Evolutionary conservation across 2,888 invertebrate species (phyloP), one percentile per base, ranked within the genome.

Genomic region (Artemia sinica): DNA sequence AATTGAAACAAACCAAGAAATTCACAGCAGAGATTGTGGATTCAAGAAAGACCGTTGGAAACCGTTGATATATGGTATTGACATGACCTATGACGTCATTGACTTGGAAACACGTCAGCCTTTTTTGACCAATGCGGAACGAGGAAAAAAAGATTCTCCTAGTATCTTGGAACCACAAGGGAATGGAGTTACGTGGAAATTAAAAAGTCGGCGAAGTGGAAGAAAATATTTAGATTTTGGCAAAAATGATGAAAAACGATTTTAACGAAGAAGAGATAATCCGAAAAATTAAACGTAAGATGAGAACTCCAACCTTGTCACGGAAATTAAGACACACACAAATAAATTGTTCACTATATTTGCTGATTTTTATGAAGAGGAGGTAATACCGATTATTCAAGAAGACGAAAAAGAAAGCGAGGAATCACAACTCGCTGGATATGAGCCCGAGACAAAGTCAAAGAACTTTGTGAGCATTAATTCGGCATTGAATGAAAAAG

Each of bases 81-180:
- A 69, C 50, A 67, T 69, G 18, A 69, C 67, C 5, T n/a, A 68
- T 14, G 69, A 69, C 50, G 49, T 69, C 41, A 67, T 48, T 8
- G 18, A 50, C 12, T 50, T 49, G 41, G 67, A 69, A 11, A 58
- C 14, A n/a, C 14, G n/a, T 18, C n/a, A n/a, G 14, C 58, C 58
- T 10, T 58, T 58, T n/a, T 58, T 58, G 58, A 58, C 58, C 58
- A 58, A 58, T 58, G 58, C 14, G 58, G 18, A 58, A 58, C 58
- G 58, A 58, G 18, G 58, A 9, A 58, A 2, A 10, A 58, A 58
- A 18, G 10, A 58, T n/a, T n/a, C n/a, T 8, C 58, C 18, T 58
- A 58, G 18, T n/a, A n/a, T 58, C 9, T 58, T 58, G 10, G 58
- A 58, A 58, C 58, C 58, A 58, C 58, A 58, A 10, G 58, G 58